Conservation (phyloP, 1,140 invertebrate species). For the Leptoteleia sp. region DNA sequence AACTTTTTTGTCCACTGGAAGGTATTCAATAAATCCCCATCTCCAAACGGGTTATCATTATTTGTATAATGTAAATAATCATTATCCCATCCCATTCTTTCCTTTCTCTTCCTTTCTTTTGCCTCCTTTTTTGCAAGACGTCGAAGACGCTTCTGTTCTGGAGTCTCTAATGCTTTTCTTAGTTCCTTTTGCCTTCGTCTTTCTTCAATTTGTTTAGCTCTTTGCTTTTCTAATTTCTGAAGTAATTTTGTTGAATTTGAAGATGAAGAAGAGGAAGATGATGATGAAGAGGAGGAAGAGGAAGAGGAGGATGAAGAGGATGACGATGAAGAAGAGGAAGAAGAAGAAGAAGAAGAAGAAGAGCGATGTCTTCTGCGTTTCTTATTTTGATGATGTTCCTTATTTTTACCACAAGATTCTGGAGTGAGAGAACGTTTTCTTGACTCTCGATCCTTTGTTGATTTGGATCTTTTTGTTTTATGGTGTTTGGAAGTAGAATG, state of each 20-base stretch:
- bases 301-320: too few species aligned
- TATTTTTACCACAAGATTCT: conserved; percentile 1
- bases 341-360: conserved; percentile 62
- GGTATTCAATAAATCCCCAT: conserved; percentile 94
- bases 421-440: conserved; percentile 2
- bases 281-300: conserved; percentile 59
- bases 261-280: conserved; percentile 62
- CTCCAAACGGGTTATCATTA: conserved; percentile 99
- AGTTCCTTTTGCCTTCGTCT: conserved; percentile 89
- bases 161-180: conserved; percentile 94
- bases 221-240: conserved; percentile 87
- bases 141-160: conserved; percentile 95
- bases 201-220: conserved; percentile 85
- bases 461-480: too few species aligned
- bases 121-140: conserved; percentile 94
- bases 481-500: too few species aligned
- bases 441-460: too few species aligned
- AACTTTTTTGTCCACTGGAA: conserved; percentile 99
- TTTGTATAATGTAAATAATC: conserved; percentile 98
- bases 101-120: conserved; percentile 45
- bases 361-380: conserved; percentile 29
- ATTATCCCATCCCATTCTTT: conserved; percentile 96
- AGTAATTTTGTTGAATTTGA: conserved; percentile 85
- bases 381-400: conserved; percentile 1
- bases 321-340: conserved; percentile 61